Evolutionary conservation across 2,113 vertebrate genomes (phyloP).

Genomic region (Neolamprologus kungweensis): DNA sequence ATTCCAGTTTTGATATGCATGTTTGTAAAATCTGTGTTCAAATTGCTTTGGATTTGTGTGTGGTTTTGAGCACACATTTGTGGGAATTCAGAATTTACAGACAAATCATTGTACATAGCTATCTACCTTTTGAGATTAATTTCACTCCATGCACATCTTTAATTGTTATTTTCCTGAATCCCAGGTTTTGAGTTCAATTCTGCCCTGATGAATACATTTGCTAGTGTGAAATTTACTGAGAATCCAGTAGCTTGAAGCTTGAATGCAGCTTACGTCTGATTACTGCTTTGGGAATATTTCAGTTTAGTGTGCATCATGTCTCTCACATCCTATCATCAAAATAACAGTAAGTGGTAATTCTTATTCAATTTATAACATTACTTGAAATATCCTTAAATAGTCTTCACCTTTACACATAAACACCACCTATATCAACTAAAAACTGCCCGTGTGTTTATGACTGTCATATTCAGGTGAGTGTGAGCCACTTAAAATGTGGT

Average conservation of each 20-base stretch:
- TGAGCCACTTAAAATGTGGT: neutral
- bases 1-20: neutral
- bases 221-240: neutral
- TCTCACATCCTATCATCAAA: neutral
- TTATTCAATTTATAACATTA: neutral
- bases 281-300: neutral
- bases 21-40: neutral
- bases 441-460: neutral
- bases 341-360: neutral
- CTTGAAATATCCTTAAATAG: neutral
- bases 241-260: neutral
- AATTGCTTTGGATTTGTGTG: neutral
- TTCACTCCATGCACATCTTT: neutral
- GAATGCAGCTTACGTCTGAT: neutral
- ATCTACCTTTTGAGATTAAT: neutral
- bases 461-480: neutral
- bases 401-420: neutral
- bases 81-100: neutral
- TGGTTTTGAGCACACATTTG: neutral
- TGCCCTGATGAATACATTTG: neutral
- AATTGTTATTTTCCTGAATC: neutral
- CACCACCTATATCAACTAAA: neutral
- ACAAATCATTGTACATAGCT: neutral
- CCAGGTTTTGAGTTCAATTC: neutral
- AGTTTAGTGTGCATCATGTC: neutral